Evolutionary conservation across 2,888 invertebrate species (phyloP), one percentile per base, ranked within the genome.

Genomic region (Diaphora mendica): DNA sequence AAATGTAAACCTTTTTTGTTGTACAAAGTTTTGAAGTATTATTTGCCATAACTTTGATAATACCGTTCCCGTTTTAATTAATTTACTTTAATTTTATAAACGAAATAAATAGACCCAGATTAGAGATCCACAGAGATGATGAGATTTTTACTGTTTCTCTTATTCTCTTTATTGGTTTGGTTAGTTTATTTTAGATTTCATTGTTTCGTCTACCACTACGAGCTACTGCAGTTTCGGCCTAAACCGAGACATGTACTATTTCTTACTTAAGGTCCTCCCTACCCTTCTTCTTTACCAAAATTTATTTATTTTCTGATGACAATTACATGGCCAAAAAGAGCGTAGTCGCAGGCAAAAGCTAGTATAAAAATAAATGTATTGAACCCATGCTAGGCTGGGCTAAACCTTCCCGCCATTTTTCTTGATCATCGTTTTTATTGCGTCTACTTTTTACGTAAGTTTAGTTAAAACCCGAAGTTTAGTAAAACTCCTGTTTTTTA

Each of bases 401-500:
- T 48, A 35, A 35, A 51, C 51, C 20, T 20, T 44, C 30, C n/a
- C 62, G 30, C 20, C 13, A 44, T 30, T 42, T 39, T 39, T 72
- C 48, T 20, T 69, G 69, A 64, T 59, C 51, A 48, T 64, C 59
- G 72, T 11, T 71, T 72, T 72, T 72, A 79, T 74, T 35, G 65
- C 65, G 62, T 68, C 33, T 15, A 35, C 55, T 74, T 74, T 74
- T 81, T 79, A 71, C 75, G 72, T 55, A 72, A 81, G 70, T 76
- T 55, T 77, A 69, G 55, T 55, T 70, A 70, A 51, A 62, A 70
- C 1, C 69, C 67, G 15, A 62, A 70, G 23, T 70, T 42, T 20
- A 23, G 4, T n/a, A 1, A 13, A 82, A 85, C 78, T 82, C 82
- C 82, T 87, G 82, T 76, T 76, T 83, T 83, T 83, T 82, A 86